phyloP scores from a whole-genome alignment of 2,113 vertebrate genomes.

The Siphamia tubifer region DNA sequence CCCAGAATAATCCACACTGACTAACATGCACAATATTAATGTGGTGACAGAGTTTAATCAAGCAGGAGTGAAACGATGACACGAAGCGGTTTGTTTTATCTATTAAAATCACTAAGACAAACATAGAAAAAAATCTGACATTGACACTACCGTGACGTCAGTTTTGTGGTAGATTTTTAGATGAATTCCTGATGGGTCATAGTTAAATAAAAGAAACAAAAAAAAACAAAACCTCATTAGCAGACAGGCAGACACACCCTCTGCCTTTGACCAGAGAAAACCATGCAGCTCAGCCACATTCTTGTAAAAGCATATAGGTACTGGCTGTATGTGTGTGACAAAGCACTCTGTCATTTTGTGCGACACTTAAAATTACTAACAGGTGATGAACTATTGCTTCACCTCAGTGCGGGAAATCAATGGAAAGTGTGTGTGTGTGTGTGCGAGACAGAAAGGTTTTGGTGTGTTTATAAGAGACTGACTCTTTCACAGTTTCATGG shows the following conservation, averaged over 20 bases:
- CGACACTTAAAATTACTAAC: not conserved
- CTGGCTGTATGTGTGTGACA: conserved; percentile 5
- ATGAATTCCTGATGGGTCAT: too few relatives aligned
- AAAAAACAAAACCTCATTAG: not conserved
- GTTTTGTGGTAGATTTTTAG: too few relatives aligned
- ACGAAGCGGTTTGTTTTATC: too few relatives aligned
- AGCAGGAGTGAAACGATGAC: too few relatives aligned
- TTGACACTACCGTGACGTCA: too few relatives aligned
- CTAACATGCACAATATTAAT: too few relatives aligned
- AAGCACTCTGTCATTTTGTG: conserved; percentile 11
- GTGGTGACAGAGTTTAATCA: too few relatives aligned
- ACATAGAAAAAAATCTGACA: too few relatives aligned
- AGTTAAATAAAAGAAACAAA: too few relatives aligned
- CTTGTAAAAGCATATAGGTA: conserved; percentile 37
- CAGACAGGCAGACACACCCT: conserved; percentile 38
- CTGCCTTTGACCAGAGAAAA: conserved; percentile 5
- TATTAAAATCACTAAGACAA: too few relatives aligned
- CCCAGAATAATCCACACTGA: too few relatives aligned
- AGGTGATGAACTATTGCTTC: not conserved
- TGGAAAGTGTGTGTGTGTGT: not conserved
- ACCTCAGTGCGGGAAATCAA: not conserved
- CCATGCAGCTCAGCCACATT: conserved; percentile 68
- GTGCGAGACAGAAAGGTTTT: not conserved
- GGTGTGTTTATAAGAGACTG: not conserved
- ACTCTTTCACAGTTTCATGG: not conserved